Conservation (phyloP, 2,888 invertebrate species). For the Spodoptera littoralis region DNA sequence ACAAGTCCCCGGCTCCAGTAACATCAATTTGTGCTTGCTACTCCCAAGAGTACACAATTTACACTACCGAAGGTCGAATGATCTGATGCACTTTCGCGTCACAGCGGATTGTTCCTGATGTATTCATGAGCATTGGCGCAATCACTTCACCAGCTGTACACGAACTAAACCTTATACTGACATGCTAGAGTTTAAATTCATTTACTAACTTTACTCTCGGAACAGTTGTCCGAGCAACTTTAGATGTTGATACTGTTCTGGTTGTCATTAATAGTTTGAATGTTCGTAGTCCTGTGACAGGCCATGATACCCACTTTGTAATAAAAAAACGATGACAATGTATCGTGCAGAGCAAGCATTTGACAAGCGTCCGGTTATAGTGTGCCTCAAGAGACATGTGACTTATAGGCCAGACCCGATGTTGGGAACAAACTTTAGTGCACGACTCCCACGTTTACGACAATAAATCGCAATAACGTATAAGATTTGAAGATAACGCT, state of each 20-base stretch:
- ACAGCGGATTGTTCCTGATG: conserved; percentile 53
- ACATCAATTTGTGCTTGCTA: conserved; percentile 25
- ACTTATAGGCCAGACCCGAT: conserved; percentile 37
- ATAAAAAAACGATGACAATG: conserved; percentile 30
- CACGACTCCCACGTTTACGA: conserved; percentile 30
- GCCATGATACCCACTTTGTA: conserved; percentile 13
- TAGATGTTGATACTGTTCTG: conserved; percentile 56
- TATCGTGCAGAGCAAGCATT: conserved; percentile 39
- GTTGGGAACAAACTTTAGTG: conserved; percentile 40
- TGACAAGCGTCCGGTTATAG: conserved; percentile 34
- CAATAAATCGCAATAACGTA: conserved; percentile 43
- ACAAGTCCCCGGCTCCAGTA: conserved; percentile 8
- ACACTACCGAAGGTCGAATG: conserved; percentile 56
- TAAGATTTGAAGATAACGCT: conserved; percentile 42
- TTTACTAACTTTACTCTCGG: conserved; percentile 24
- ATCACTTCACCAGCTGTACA: conserved; percentile 33
- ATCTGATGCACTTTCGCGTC: conserved; percentile 64
- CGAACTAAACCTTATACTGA: conserved; percentile 51
- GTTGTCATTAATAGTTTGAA: conserved; percentile 59
- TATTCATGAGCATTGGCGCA: conserved; percentile 62
- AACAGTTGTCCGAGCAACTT: conserved; percentile 49
- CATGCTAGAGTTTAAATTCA: conserved; percentile 52
- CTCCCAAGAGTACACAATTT: conserved; percentile 50
- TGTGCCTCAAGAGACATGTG: conserved; percentile 35
- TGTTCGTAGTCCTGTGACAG: conserved; percentile 16